Conservation (phyloP, 2,113 vertebrate species). For the Gorsachius goisagi region DNA sequence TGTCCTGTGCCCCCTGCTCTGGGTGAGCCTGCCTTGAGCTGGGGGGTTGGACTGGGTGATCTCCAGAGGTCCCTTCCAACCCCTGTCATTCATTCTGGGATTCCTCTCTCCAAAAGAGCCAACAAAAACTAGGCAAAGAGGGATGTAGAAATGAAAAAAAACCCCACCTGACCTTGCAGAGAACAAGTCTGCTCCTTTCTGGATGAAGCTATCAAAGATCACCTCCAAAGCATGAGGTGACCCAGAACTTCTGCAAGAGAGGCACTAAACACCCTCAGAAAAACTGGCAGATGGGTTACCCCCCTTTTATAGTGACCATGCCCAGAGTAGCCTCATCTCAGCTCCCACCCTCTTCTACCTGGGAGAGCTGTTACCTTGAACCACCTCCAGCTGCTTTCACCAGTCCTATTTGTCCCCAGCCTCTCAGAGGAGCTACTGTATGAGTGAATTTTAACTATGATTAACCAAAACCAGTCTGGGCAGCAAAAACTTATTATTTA, state of each 20-base stretch:
- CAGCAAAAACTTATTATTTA: not conserved
- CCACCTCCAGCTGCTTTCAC: not conserved
- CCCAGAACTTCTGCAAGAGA: not conserved
- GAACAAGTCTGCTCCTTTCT: not conserved
- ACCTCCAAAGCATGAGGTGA: not conserved
- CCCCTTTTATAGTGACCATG: not conserved
- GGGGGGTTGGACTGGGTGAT: too few species aligned
- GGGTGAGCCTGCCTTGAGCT: too few species aligned
- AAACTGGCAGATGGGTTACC: fast-evolving
- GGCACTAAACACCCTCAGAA: not conserved
- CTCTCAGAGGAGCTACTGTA: not conserved
- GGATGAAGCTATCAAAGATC: not conserved
- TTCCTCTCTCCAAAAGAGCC: not conserved
- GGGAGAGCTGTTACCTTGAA: not conserved
- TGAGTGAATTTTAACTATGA: not conserved
- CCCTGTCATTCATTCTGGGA: too few species aligned
- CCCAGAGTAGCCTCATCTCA: not conserved
- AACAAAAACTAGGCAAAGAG: not conserved
- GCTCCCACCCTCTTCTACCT: not conserved
- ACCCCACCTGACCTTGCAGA: not conserved
- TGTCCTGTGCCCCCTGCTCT: too few species aligned
- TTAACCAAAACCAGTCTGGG: not conserved
- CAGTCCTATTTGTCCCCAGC: not conserved
- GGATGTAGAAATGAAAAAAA: not conserved
- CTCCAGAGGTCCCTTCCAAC: too few species aligned